Evolutionary conservation across 35 echinoderm and acorn worm species (phyloP), one percentile per base, ranked within the genome.

Genomic region (Chiridota heheva): DNA sequence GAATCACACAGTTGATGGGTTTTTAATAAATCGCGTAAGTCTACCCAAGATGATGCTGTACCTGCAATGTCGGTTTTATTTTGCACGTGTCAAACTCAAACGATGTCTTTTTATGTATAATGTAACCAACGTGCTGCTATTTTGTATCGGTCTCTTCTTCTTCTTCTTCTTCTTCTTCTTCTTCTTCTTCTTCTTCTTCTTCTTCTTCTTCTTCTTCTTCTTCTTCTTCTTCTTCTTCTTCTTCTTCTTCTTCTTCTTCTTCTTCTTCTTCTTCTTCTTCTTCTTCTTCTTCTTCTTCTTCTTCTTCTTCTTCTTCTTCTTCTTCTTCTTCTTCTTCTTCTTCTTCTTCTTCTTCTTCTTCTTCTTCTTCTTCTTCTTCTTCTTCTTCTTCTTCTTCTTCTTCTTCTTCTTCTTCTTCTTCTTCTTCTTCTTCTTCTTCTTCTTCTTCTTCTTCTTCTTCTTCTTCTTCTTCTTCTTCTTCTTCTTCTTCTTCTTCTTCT

Each of bases 141-240:
- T 53, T 53, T 13, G 10, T 53, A 53, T 53, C n/a, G n/a, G 10
- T n/a, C n/a, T 53, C 48, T 53, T n/a, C 10, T 53, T 53, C n/a
- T 10, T 53, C n/a, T n/a, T 53, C n/a, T 53, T 53, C 48, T 53
- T 53, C 10, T 53, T n/a, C 10, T 13, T 13, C 10, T 53, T 10
- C n/a, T 53, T 53, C 48, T 53, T n/a, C 10, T 53, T 53, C n/a
- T 10, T 53, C n/a, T n/a, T 53, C n/a, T 53, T 53, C 48, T 53
- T 53, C n/a, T n/a, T 53, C n/a, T 53, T 53, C 48, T 53, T 53
- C n/a, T 53, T n/a, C n/a, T 53, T n/a, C n/a, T 53, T n/a, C 48
- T 53, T 13, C 10, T 53, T n/a, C n/a, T 53, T 10, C n/a, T 53
- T n/a, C 48, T n/a, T n/a, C n/a, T 53, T n/a, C n/a, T 13, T 10